Evolutionary conservation across 2,888 invertebrate species (phyloP), one percentile per base, ranked within the genome.

Genomic region (Agonopterix arenella): DNA sequence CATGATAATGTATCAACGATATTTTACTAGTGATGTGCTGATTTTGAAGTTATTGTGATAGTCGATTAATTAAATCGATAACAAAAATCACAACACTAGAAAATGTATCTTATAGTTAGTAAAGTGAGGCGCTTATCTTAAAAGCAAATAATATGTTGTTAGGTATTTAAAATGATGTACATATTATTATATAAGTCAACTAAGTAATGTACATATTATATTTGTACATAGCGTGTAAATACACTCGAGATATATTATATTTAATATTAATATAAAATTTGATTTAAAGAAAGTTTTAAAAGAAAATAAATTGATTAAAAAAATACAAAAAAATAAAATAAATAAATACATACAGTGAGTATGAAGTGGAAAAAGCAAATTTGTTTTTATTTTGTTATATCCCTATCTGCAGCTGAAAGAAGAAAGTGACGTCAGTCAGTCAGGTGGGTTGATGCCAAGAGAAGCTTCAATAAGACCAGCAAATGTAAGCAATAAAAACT

Each of bases 321-420:
- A 82, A 73, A 58, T 11, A 69, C 66, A 77, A 74, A 82, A 84
- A 84, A 85, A 85, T 70, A 84, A 84, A 85, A 85, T 70, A 64
- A 81, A 84, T 83, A 85, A 84, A 85, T 67, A 84, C 84, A 85
- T 88, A 84, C 88, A 80, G 79, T 77, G 77, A 84, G 88, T 88
- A 85, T 85, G 86, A 84, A 83, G 80, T 73, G 77, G 81, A 84
- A 83, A 83, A 83, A 73, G 70, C 68, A 75, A 70, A 60, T n/a
- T 66, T 67, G 78, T 60, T 61, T 89, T 85, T 86, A 73, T 80
- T 83, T 85, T 68, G 42, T 41, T 51, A 48, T 18, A 28, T 28
- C 28, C 7, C 28, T 28, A 5, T 28, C 28, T 1, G 28, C 28
- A 18, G 38, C 4, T 2, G 38, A 38, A n/a, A 38, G 38, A n/a